phyloP scores from a whole-genome alignment of 53 echinoderm and acorn worm genomes.

The Paelopatides confundens region DNA sequence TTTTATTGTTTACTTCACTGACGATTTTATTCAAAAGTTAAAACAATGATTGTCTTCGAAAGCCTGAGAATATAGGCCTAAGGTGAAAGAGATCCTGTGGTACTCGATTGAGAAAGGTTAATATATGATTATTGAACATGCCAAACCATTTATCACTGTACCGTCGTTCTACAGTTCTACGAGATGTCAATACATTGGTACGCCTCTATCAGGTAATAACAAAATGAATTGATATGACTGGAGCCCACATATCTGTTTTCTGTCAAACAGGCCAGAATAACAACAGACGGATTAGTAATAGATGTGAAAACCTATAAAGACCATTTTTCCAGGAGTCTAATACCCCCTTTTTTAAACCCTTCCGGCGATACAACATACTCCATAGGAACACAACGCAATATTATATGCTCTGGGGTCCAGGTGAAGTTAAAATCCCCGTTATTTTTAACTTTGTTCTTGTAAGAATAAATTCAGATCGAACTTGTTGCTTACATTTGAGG shows the following conservation, averaged over 20 bases:
- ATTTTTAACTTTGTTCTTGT: background rate
- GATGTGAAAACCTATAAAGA: conserved; percentile 3
- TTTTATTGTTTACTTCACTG: too few species aligned
- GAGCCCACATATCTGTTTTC: background rate
- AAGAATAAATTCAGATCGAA: background rate
- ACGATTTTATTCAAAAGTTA: too few species aligned
- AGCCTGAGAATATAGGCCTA: too few species aligned
- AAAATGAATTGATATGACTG: background rate
- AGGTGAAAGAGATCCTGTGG: too few species aligned
- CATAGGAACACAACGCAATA: background rate
- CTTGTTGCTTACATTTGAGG: background rate
- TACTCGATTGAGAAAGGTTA: too few species aligned
- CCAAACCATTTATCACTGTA: background rate
- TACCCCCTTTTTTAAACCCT: background rate
- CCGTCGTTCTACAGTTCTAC: too few species aligned
- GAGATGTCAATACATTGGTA: background rate
- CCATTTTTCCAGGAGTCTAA: background rate
- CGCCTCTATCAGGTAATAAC: background rate
- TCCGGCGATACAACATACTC: background rate
- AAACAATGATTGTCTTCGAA: too few species aligned
- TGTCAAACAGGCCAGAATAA: background rate
- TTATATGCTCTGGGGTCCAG: background rate
- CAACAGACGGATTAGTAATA: conserved; percentile 20
- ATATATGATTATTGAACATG: background rate
- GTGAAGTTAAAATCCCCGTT: background rate